These are phyloP conservation scores for Andricus curvator DNA, from an alignment of 2,888 invertebrate genomes.

Conservation along the genomic window DNA sequence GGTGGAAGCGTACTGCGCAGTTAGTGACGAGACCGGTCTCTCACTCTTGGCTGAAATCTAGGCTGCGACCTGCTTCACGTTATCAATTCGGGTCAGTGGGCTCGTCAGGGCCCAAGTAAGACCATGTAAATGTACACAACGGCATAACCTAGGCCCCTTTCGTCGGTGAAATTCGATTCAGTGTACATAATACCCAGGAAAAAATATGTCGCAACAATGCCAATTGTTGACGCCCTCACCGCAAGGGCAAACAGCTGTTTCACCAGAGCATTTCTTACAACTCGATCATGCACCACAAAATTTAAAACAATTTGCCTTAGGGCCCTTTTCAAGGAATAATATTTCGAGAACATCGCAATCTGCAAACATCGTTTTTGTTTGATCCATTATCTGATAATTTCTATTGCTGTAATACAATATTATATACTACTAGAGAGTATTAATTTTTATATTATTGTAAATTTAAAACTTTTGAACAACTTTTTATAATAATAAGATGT, in stretches of 20 bases:
- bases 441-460: too few species aligned
- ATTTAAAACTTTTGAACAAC: too few species aligned
- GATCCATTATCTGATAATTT: too few species aligned
- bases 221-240: neutral
- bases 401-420: too few species aligned
- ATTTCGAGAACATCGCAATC: too few species aligned
- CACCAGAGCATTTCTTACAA: neutral
- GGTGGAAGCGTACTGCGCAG: slow-evolving; percentile 51
- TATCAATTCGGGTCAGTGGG: slow-evolving; percentile 63
- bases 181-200: neutral
- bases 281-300: neutral
- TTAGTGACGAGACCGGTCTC: slow-evolving; percentile 35
- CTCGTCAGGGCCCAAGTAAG: slow-evolving; percentile 47
- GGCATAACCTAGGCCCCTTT: slow-evolving; percentile 48
- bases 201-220: slow-evolving; percentile 25
- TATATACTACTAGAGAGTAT: too few species aligned
- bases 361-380: too few species aligned
- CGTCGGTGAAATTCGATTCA: neutral
- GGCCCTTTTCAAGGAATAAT: too few species aligned
- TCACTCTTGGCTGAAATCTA: slow-evolving; percentile 50
- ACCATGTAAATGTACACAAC: neutral
- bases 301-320: neutral
- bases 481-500: too few species aligned
- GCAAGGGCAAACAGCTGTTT: slow-evolving; percentile 20
- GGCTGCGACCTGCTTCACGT: slow-evolving; percentile 54